phyloP scores from a whole-genome alignment of 2,113 vertebrate species.

The Cyphomyrus plagiostoma region DNA sequence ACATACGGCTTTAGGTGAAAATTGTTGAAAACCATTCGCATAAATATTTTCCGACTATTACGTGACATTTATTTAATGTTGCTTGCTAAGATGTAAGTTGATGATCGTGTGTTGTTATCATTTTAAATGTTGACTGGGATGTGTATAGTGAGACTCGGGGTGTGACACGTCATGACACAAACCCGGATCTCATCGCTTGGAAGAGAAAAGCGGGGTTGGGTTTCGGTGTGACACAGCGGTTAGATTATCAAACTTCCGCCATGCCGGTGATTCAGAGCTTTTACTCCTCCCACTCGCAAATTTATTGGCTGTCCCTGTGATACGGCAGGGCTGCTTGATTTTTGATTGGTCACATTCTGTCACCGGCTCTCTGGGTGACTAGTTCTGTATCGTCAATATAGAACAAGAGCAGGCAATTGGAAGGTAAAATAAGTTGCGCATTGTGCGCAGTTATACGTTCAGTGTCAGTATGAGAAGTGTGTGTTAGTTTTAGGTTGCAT shows the following conservation, averaged over 20 bases:
- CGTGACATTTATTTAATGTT: not conserved
- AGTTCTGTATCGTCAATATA: not conserved
- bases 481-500: not conserved
- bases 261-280: not conserved
- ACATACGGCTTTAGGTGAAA: not conserved
- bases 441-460: not conserved
- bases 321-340: not conserved
- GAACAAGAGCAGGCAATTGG: not conserved
- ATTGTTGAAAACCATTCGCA: not conserved
- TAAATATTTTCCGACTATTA: not conserved
- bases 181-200: not conserved
- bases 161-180: not conserved
- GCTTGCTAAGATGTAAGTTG: not conserved
- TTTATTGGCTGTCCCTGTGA: not conserved
- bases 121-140: not conserved
- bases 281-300: not conserved
- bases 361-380: not conserved
- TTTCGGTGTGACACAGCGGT: conserved; percentile 6
- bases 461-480: not conserved
- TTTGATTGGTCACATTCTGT: conserved; percentile 12
- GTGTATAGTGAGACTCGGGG: not conserved
- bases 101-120: not conserved
- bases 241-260: not conserved
- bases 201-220: not conserved
- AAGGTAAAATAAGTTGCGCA: not conserved